Base-by-base conservation (phyloP, 2,888 invertebrate species). In the Thyatira batis region DNA sequence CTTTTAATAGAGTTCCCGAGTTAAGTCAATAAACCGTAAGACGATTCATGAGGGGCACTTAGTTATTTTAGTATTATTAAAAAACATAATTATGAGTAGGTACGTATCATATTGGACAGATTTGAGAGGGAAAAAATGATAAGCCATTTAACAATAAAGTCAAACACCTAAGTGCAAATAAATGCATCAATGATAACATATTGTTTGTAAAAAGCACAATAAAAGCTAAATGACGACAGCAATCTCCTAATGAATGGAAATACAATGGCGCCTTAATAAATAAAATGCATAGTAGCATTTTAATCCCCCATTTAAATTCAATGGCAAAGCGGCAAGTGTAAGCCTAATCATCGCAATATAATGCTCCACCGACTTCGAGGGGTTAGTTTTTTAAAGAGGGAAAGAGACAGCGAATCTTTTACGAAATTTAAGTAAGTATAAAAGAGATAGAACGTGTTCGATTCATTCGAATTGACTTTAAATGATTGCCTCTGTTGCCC, bases 251-350 rank as follows among this genome's bases (percentile, higher is more conserved):
- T 91, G 90, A 89, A 88, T 74, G 79, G 78, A 75, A 68, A 67
- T 77, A 91, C 87, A 91, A 90, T 89, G 76, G 84, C 68, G 69
- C 75, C 84, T 85, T 89, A 89, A 91, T 89, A 89, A 88, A 89
- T 89, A 89, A 89, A 87, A 86, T 78, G 82, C 82, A 70, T 66
- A 79, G 78, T 77, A 79, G 73, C 85, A 76, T 85, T 86, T 84
- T 90, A 90, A 91, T 91, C 90, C 89, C 88, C 89, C 79, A 89
- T 92, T 92, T 92, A 91, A 90, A 92, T 92, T 91, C 89, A 92
- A 91, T 92, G 82, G 84, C 78, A 76, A 73, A 74, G 72, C 69
- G 76, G 90, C 91, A 91, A 91, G 92, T 92, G 91, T 85, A 83
- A 76, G 80, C 76, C 87, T 91, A 92, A 92, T 92, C 91, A 91